Base-by-base conservation (phyloP, 2,888 invertebrate species). In the Drepanosiphum platanoidis region DNA sequence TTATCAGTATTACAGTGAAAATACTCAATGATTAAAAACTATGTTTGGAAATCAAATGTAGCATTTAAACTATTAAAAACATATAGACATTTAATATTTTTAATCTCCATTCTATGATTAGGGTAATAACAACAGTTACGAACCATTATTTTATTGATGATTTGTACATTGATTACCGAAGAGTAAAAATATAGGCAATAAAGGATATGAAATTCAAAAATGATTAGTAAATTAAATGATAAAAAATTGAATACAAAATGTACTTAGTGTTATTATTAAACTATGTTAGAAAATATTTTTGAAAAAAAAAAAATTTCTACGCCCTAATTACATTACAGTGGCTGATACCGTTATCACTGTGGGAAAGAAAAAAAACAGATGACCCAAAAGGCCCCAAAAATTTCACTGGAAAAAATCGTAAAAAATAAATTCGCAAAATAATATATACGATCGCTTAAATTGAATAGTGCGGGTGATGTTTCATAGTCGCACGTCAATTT, bases 311-410 rank as follows among this genome's bases (percentile, higher is more conserved):
- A 36, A 81, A 82, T 42, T 72, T 72, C 22, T 82, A 82, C 71
- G 81, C 81, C 81, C 81, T 82, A 82, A 82, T 82, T 82, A 82
- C 71, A 82, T 82, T 82, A 82, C 7, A 22, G 8, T 36, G n/a
- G n/a, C n/a, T 70, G 80, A 81, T 81, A 81, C n/a, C 13, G 70
- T 81, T 81, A 81, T 81, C 80, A 75, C 18, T 75, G n/a, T 22
- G 9, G 36, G 15, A 34, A 80, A 52, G 15, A 34, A 80, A 52
- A 22, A 42, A 61, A 81, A 58, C 80, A 81, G 52, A 70, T 81
- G 80, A 39, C 13, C 15, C 15, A 34, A 22, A 30, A 7, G 8
- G 8, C 22, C 27, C 5, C n/a, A n/a, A n/a, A 58, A 58, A 15
- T 72, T 72, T 15, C 1, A 74, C 32, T 74, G 36, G 13, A 27